These are phyloP conservation scores for Colistium nudipinnis DNA, from an alignment of 2,113 vertebrate genomes.

Conservation along the genomic window DNA sequence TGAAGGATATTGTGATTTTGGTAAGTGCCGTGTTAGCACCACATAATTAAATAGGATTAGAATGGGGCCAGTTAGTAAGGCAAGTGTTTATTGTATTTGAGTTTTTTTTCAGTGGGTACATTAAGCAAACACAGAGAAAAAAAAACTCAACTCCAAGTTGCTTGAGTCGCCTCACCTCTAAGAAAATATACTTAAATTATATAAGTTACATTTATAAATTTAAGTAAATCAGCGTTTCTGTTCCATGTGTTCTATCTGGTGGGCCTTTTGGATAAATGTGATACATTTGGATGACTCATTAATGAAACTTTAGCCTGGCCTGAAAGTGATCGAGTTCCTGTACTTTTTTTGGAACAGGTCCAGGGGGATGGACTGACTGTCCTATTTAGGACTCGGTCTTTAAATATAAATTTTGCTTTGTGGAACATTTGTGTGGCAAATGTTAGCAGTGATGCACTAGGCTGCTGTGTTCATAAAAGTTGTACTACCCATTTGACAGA, in stretches of 20 bases:
- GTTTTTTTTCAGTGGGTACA: background rate
- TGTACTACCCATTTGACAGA: slow-evolving; percentile 76
- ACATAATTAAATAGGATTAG: slow-evolving; percentile 6
- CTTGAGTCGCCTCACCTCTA: background rate
- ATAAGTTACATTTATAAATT: no score
- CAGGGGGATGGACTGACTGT: slow-evolving; percentile 52
- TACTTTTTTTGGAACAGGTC: slow-evolving; percentile 58
- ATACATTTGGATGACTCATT: slow-evolving; percentile 37
- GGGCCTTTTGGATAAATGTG: slow-evolving; percentile 18
- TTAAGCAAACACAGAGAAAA: background rate
- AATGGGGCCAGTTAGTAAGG: background rate
- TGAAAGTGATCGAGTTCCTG: slow-evolving; percentile 49
- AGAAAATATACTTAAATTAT: slow-evolving; percentile 17
- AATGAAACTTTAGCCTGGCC: slow-evolving; percentile 52
- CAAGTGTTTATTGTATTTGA: background rate
- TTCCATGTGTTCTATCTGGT: slow-evolving; percentile 8
- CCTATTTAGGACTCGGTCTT: slow-evolving; percentile 65
- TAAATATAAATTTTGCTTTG: slow-evolving; percentile 70
- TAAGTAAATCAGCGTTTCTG: slow-evolving; percentile 20
- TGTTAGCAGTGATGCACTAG: slow-evolving; percentile 58
- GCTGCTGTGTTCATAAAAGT: slow-evolving; percentile 74
- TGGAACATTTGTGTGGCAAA: slow-evolving; percentile 64
- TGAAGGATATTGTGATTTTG: slow-evolving; percentile 94
- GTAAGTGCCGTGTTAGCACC: slow-evolving; percentile 79
- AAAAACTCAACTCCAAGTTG: background rate